Percentiles rank a stretch among this genome's conserved stretches.
Conservation (phyloP, 2,113 vertebrate species). For the Thymallus thymallus region DNA sequence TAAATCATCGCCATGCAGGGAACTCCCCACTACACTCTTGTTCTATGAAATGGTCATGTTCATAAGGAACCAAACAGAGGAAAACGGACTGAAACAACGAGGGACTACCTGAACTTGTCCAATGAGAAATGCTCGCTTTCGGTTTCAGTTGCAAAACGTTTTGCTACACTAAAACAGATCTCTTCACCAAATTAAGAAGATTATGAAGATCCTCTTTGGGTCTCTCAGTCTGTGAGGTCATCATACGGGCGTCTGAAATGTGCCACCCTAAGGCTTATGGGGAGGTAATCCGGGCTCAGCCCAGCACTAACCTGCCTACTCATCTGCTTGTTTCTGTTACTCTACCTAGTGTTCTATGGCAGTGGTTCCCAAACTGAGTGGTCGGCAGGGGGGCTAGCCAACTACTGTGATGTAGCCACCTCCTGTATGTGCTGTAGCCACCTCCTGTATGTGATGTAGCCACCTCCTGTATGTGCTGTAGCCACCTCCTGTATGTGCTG, state of each 20-base stretch:
- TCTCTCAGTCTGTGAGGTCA: slow-evolving; percentile 50
- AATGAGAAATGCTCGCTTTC: neutral
- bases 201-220: slow-evolving; percentile 50
- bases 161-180: slow-evolving; percentile 14
- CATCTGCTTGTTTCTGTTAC: slow-evolving; percentile 65
- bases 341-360: slow-evolving; percentile 52
- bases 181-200: slow-evolving; percentile 32
- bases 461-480: no score
- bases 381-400: no score
- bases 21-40: no score
- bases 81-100: no score
- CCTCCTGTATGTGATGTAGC: no score
- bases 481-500: no score
- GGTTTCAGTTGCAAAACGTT: neutral
- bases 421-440: no score
- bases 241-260: slow-evolving; percentile 34
- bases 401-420: no score
- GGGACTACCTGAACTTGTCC: no score
- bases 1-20: slow-evolving; percentile 4
- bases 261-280: slow-evolving; percentile 55
- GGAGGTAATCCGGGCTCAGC: slow-evolving; percentile 68
- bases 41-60: neutral
- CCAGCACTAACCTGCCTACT: slow-evolving; percentile 42
- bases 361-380: neutral
- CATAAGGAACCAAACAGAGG: no score